These are phyloP conservation scores for Sebastes fasciatus DNA, from an alignment of 2,113 vertebrate genomes.

Conservation along the genomic window DNA sequence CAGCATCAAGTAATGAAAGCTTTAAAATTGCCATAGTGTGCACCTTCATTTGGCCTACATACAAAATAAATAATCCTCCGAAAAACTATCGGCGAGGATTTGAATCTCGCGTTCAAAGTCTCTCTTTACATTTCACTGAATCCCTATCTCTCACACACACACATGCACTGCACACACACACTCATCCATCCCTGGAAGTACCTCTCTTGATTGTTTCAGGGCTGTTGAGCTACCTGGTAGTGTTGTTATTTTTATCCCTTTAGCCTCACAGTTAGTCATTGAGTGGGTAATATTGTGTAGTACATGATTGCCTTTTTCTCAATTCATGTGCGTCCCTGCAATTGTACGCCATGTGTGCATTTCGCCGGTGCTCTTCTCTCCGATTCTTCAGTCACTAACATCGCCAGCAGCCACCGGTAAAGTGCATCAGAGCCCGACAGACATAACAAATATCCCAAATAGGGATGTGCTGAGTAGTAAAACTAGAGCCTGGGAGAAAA, in stretches of 20 bases:
- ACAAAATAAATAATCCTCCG: conserved; percentile 35
- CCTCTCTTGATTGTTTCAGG: conserved; percentile 40
- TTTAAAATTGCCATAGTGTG: conserved; percentile 10
- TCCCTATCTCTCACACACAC: neutral
- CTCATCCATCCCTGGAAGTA: conserved; percentile 15
- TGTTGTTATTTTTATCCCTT: conserved; percentile 43
- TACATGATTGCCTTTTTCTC: conserved; percentile 21
- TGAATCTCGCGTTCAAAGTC: neutral
- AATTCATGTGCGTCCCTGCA: neutral
- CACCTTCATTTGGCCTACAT: conserved; percentile 36
- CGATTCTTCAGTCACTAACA: neutral
- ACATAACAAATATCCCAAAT: conserved; percentile 2
- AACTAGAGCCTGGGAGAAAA: neutral
- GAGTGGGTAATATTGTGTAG: conserved; percentile 17
- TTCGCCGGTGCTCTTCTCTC: neutral
- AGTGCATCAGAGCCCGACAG: neutral
- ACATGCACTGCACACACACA: neutral
- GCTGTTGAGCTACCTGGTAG: conserved; percentile 30
- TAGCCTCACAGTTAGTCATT: conserved; percentile 1
- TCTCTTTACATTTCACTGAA: neutral
- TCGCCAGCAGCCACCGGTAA: conserved; percentile 9
- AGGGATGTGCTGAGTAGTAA: conserved; percentile 13
- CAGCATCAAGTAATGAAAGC: conserved; percentile 36
- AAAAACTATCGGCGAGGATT: conserved; percentile 11
- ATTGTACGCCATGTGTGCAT: conserved; percentile 11